Percentiles rank a stretch among this genome's conserved stretches.
Evolutionary conservation across 2,113 vertebrate species (phyloP).

Genomic region (Alces alces): DNA sequence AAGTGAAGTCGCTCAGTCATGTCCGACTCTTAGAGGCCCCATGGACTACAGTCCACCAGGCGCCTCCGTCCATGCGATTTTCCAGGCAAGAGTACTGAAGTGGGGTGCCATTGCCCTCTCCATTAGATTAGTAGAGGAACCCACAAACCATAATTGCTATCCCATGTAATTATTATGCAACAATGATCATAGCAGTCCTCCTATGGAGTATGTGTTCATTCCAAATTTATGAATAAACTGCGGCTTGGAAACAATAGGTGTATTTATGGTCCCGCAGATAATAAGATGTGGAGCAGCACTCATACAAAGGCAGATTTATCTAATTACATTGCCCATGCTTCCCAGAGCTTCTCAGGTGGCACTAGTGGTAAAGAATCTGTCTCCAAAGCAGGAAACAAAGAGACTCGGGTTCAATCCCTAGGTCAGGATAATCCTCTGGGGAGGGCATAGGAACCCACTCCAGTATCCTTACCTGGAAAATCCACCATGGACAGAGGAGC

Average conservation of each 20-base stretch:
- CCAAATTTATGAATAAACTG: background rate
- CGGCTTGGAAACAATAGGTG: background rate
- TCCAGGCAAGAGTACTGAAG: too few relatives aligned
- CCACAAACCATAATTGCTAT: background rate
- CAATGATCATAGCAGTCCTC: background rate
- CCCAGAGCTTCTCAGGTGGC: background rate
- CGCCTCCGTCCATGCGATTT: too few relatives aligned
- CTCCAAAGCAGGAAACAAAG: background rate
- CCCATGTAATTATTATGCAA: background rate
- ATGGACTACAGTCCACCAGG: background rate
- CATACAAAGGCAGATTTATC: background rate
- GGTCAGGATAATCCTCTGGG: background rate
- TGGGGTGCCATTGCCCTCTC: too few relatives aligned
- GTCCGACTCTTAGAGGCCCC: rapidly evolving
- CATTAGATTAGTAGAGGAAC: background rate
- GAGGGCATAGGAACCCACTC: background rate
- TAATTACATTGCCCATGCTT: background rate
- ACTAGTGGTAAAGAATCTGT: background rate
- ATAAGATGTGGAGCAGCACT: background rate
- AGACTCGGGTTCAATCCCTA: background rate
- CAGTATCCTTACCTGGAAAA: background rate
- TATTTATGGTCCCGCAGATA: background rate
- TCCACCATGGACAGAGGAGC: background rate
- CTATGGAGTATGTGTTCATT: background rate
- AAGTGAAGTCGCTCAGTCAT: rapidly evolving